phyloP scores from a whole-genome alignment of 1,140 invertebrate genomes.

The Vanessa atalanta region DNA sequence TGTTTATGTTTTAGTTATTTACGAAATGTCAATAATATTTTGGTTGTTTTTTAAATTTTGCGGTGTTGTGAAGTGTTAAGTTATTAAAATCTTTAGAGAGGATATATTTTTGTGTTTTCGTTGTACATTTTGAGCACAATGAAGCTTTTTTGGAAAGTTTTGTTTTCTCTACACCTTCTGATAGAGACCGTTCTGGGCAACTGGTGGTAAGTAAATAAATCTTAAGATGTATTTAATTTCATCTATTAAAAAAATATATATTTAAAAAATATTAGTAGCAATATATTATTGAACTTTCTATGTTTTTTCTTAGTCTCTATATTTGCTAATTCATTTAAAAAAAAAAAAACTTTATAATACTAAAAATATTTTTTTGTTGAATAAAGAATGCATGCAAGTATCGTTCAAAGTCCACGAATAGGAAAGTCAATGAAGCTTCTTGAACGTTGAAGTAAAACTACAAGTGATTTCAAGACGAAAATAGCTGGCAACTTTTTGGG shows the following conservation, averaged over 20 bases:
- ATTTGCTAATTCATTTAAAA: too few species aligned
- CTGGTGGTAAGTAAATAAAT: slow-evolving; percentile 68
- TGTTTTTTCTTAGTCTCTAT: too few species aligned
- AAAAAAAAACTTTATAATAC: not conserved
- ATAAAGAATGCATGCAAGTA: slow-evolving; percentile 7
- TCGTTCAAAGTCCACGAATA: slow-evolving; percentile 12
- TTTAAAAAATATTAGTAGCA: too few species aligned
- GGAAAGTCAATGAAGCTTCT: slow-evolving; percentile 8
- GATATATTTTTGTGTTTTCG: slow-evolving; percentile 54
- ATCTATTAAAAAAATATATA: too few species aligned
- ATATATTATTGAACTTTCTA: too few species aligned
- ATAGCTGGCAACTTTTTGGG: slow-evolving; percentile 42
- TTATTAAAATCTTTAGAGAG: slow-evolving; percentile 40
- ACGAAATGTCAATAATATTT: slow-evolving; percentile 52
- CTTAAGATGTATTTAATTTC: too few species aligned
- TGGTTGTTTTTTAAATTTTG: slow-evolving; percentile 52
- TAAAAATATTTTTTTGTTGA: not conserved
- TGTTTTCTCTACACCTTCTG: slow-evolving; percentile 62
- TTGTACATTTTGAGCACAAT: slow-evolving; percentile 56
- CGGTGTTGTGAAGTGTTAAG: slow-evolving; percentile 56
- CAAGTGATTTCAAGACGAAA: slow-evolving; percentile 34
- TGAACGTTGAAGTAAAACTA: slow-evolving; percentile 29
- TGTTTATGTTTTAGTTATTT: slow-evolving; percentile 55
- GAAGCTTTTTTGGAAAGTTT: slow-evolving; percentile 72
- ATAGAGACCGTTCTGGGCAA: slow-evolving; percentile 63